Evolutionary conservation across 2,113 vertebrate genomes (phyloP).

Genomic region (Ivindomyrus marchei): DNA sequence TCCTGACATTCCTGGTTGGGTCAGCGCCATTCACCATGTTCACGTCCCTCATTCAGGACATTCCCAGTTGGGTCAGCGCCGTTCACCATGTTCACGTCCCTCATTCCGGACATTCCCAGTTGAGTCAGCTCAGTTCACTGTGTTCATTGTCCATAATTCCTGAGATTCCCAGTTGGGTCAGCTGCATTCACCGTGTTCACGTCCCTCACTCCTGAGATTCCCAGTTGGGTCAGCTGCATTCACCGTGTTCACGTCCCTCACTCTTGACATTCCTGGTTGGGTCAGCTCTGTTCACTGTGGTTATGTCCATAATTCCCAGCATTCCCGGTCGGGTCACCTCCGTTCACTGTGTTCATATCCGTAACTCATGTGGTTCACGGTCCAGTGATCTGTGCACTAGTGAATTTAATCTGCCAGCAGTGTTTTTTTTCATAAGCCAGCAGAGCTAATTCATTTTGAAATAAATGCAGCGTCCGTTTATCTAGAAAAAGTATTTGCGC

Average conservation of each 20-base stretch:
- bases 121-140: not conserved
- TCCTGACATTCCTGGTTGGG: not conserved
- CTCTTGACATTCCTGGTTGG: not conserved
- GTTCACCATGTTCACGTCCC: not conserved
- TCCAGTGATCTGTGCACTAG: not conserved
- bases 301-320: not conserved
- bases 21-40: not conserved
- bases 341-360: not conserved
- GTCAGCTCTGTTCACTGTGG: not conserved
- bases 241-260: not conserved
- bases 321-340: not conserved
- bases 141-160: not conserved
- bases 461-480: not conserved
- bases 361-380: not conserved
- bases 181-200: not conserved
- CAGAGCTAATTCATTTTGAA: not conserved
- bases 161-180: not conserved
- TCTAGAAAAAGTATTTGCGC: not conserved
- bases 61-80: not conserved
- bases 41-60: not conserved
- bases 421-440: not conserved
- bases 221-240: not conserved
- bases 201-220: not conserved
- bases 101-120: not conserved
- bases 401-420: not conserved